Evolutionary conservation across 2,113 vertebrate species (phyloP).

Genomic region (Nanorana parkeri): DNA sequence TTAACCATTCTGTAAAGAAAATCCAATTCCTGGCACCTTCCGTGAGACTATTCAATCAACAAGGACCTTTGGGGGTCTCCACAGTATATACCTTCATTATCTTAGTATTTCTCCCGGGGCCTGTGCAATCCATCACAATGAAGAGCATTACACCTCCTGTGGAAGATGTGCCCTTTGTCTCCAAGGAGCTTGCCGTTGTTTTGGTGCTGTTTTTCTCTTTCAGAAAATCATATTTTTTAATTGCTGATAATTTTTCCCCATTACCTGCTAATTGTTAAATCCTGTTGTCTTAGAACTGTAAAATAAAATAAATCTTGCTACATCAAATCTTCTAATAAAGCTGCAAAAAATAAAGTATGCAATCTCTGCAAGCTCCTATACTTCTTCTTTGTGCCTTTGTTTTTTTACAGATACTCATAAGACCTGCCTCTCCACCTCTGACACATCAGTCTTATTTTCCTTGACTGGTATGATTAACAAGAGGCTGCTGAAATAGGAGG

Average conservation of each 20-base stretch:
- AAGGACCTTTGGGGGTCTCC: conserved; percentile 71
- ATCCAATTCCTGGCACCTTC: conserved; percentile 71
- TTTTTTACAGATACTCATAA: conserved; percentile 48
- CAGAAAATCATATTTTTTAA: conserved; percentile 92
- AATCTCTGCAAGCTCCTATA: neutral
- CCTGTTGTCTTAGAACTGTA: conserved; percentile 68
- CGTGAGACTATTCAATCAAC: conserved; percentile 74
- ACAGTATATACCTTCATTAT: conserved; percentile 78
- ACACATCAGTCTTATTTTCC: conserved; percentile 77
- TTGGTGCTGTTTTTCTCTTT: conserved; percentile 89
- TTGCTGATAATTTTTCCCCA: conserved; percentile 88
- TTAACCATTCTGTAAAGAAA: conserved; percentile 70
- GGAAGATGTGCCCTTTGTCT: conserved; percentile 82
- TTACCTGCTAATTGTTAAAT: conserved; percentile 99
- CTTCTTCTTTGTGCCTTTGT: neutral
- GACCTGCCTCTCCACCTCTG: conserved; percentile 59
- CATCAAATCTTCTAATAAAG: conserved; percentile 52
- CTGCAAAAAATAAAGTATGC: conserved; percentile 1
- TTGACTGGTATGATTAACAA: conserved; percentile 74
- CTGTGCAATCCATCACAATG: conserved; percentile 82
- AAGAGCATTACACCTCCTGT: conserved; percentile 86
- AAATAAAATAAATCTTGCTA: conserved; percentile 61
- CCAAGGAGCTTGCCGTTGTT: conserved; percentile 79
- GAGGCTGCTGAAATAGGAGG: conserved; percentile 77
- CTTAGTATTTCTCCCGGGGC: conserved; percentile 82